Evolutionary conservation across 2,888 invertebrate genomes (phyloP), one percentile per base, ranked within the genome.

Genomic region (Artemia sinica): DNA sequence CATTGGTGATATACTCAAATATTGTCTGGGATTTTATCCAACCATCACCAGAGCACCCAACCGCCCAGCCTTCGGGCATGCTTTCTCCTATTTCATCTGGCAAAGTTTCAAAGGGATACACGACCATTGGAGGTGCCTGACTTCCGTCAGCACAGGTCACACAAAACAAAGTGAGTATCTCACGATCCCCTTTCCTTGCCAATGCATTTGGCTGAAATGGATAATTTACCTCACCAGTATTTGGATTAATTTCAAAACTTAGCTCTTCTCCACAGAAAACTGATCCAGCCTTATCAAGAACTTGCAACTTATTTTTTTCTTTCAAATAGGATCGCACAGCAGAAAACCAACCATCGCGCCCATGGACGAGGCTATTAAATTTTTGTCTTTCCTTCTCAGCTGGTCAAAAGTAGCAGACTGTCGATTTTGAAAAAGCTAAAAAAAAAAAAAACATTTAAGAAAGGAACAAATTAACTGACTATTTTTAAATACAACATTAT

Each of bases 371-470:
- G 58, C 14, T n/a, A 58, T 58, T 58, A 18, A 58, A 58, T 58
- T 58, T 58, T 18, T 58, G 58, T 58, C 18, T 58, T 58, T 58
- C 14, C 18, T 58, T 58, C 58, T 58, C 58, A 14, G 58, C 58
- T 18, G n/a, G 8, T 58, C 58, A 1, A 58, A 58, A 18, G 18
- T n/a, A n/a, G n/a, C 18, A n/a, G 58, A 58, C 58, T 58, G 58
- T 58, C 58, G 58, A 58, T 10, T 58, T 58, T 58, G 58, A 58
- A 58, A 58, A n/a, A 58, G 58, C 58, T 58, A 18, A 18, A 58
- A 58, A 14, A 58, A 18, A 58, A 28, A 28, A 28, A 28, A 28
- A 28, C 1, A 28, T 2, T 28, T 28, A 28, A 4, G 4, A 28
- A 28, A 4, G 28, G 4, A 28, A 4, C n/a, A 28, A 28, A 28